These are phyloP conservation scores for Zele albiditarsus DNA, from an alignment of 2,888 invertebrate species.

Conservation along the genomic window DNA sequence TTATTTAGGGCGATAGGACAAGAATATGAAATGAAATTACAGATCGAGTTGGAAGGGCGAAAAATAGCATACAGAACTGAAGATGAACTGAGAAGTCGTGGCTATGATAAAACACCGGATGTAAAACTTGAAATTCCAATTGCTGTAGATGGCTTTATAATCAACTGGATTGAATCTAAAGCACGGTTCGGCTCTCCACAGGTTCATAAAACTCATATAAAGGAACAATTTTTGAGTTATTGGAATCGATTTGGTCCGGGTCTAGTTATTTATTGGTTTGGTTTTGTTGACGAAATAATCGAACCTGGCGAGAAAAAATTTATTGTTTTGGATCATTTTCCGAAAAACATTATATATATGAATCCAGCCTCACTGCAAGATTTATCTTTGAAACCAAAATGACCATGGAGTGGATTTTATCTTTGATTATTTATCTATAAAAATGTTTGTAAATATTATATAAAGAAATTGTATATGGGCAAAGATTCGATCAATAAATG, in stretches of 20 bases:
- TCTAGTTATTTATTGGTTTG: conserved; percentile 97
- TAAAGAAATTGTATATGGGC: no score
- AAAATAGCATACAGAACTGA: conserved; percentile 83
- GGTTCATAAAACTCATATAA: conserved; percentile 86
- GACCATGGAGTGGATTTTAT: not conserved
- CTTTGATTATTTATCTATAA: not conserved
- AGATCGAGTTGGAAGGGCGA: conserved; percentile 76
- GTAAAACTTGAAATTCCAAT: conserved; percentile 92
- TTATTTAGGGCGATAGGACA: conserved; percentile 82
- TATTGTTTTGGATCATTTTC: conserved; percentile 78
- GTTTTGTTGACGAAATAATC: conserved; percentile 80
- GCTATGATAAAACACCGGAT: conserved; percentile 97
- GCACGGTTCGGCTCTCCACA: conserved; percentile 93
- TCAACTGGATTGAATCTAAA: conserved; percentile 98
- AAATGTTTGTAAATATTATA: no score
- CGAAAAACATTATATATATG: conserved; percentile 77
- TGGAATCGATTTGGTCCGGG: conserved; percentile 97
- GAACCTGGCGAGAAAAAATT: conserved; percentile 74
- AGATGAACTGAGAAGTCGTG: conserved; percentile 83
- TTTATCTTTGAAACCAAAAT: not conserved
- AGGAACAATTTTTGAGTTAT: conserved; percentile 90
- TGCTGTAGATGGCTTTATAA: conserved; percentile 86
- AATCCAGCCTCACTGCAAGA: conserved; percentile 53
- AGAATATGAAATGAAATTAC: conserved; percentile 87
- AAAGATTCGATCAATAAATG: not conserved